These are phyloP conservation scores for Pogonognathellus flavescens DNA, from an alignment of 1,140 invertebrate genomes.

Conservation along the genomic window DNA sequence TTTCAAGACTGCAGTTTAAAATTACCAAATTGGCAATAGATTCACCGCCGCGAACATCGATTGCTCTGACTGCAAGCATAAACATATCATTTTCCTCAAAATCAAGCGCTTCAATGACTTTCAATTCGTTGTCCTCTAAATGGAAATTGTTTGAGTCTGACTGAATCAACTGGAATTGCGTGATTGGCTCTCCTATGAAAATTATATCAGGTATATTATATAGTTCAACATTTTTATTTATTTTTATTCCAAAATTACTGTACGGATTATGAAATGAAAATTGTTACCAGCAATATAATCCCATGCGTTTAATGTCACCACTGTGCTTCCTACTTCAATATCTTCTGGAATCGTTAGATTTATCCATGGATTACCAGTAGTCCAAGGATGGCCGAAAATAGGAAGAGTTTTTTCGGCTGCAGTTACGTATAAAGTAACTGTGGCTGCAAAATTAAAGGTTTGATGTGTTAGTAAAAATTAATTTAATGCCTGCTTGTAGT, in stretches of 20 bases:
- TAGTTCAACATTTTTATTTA: no score
- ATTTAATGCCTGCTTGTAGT: not conserved
- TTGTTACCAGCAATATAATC: conserved; percentile 79
- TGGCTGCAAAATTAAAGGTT: conserved; percentile 71
- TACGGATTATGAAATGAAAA: no score
- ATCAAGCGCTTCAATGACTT: conserved; percentile 52
- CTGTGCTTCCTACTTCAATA: conserved; percentile 81
- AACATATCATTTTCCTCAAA: conserved; percentile 78
- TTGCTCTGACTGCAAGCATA: conserved; percentile 82
- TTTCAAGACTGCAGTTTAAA: no score
- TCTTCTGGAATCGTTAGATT: conserved; percentile 81
- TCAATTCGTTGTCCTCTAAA: conserved; percentile 60
- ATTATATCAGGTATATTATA: not conserved
- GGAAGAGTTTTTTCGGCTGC: conserved; percentile 85
- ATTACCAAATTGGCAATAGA: conserved; percentile 79
- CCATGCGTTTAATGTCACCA: conserved; percentile 81
- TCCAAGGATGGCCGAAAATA: conserved; percentile 77
- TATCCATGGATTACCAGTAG: conserved; percentile 75
- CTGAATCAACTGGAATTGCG: conserved; percentile 68
- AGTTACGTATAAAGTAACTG: conserved; percentile 85
- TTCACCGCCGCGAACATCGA: conserved; percentile 81
- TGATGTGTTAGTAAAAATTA: no score
- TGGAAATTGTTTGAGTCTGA: conserved; percentile 56
- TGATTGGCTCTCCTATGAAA: conserved; percentile 68
- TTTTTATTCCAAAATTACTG: no score